phyloP scores from a whole-genome alignment of 2,113 vertebrate genomes.

The Takifugu flavidus region DNA sequence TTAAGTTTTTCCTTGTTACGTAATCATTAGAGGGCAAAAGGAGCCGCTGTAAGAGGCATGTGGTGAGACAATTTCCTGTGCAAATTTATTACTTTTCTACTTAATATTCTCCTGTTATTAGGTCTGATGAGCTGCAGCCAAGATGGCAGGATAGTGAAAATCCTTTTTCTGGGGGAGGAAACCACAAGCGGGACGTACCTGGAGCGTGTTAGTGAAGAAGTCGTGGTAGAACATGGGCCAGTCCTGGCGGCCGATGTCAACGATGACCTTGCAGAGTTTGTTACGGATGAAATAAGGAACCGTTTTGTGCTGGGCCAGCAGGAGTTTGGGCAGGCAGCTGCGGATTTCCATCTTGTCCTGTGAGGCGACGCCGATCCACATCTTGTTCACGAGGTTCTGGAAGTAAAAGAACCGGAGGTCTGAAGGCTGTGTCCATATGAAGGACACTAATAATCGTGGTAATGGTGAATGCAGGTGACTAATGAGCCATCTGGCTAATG shows the following conservation, averaged over 20 bases:
- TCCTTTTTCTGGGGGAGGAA: background rate
- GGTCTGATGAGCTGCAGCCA: too few species aligned
- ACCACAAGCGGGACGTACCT: conserved; percentile 72
- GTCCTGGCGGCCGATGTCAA: conserved; percentile 96
- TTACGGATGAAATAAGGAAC: conserved; percentile 97
- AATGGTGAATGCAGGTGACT: too few species aligned
- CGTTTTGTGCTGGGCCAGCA: conserved; percentile 91
- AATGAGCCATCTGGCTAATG: too few species aligned
- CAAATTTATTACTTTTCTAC: too few species aligned
- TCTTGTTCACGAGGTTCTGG: conserved; percentile 97
- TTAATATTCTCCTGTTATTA: too few species aligned
- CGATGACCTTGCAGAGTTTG: conserved; percentile 98
- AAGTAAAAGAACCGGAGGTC: conserved; percentile 8
- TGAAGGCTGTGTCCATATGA: background rate
- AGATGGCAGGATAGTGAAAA: too few species aligned
- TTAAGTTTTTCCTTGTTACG: background rate
- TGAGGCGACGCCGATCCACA: conserved; percentile 96
- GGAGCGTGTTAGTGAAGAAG: conserved; percentile 97
- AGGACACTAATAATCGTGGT: background rate
- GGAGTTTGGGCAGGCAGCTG: conserved; percentile 92
- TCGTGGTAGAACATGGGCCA: conserved; percentile 99
- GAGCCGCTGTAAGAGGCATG: too few species aligned
- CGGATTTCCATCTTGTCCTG: conserved; percentile 98
- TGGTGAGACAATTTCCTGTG: too few species aligned
- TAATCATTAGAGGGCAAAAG: background rate